Conservation (phyloP, 1,140 invertebrate genomes). For the Limonius californicus region DNA sequence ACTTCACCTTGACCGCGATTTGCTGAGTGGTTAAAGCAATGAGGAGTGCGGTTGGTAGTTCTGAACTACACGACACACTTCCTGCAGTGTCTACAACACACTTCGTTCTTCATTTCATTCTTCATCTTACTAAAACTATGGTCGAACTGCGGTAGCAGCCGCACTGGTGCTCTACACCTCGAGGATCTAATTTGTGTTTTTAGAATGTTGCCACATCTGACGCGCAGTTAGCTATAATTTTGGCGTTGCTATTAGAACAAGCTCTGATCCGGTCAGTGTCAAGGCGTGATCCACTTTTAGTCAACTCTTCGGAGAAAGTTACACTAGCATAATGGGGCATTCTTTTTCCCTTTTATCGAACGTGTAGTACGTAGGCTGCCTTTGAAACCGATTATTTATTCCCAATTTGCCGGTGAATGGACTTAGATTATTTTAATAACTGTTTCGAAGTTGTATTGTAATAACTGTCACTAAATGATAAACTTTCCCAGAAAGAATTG, state of each 20-base stretch:
- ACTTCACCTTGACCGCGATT: slow-evolving; percentile 3
- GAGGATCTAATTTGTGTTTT: too few species aligned
- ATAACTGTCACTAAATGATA: too few species aligned
- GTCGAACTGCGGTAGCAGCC: too few species aligned
- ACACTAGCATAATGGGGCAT: slow-evolving; percentile 1
- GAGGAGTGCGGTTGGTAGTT: background rate
- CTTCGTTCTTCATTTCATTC: slow-evolving; percentile 3
- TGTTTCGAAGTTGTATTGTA: too few species aligned
- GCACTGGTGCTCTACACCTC: too few species aligned
- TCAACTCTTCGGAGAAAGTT: background rate
- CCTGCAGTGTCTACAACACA: background rate
- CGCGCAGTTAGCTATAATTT: too few species aligned
- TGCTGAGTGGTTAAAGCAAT: background rate
- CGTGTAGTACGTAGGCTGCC: background rate
- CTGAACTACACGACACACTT: background rate
- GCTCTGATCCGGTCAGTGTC: too few species aligned
- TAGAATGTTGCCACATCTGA: too few species aligned
- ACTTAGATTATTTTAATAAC: too few species aligned
- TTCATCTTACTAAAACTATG: background rate
- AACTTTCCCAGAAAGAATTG: background rate
- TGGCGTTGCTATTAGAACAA: too few species aligned
- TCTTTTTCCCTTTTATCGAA: slow-evolving; percentile 8
- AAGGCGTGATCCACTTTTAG: background rate
- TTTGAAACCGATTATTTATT: too few species aligned
- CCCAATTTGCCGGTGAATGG: too few species aligned